Percentiles rank a stretch among this genome's conserved stretches.
These are phyloP conservation scores for Nemapogon koenigi DNA, from an alignment of 2,888 invertebrate species.

Conservation along the genomic window DNA sequence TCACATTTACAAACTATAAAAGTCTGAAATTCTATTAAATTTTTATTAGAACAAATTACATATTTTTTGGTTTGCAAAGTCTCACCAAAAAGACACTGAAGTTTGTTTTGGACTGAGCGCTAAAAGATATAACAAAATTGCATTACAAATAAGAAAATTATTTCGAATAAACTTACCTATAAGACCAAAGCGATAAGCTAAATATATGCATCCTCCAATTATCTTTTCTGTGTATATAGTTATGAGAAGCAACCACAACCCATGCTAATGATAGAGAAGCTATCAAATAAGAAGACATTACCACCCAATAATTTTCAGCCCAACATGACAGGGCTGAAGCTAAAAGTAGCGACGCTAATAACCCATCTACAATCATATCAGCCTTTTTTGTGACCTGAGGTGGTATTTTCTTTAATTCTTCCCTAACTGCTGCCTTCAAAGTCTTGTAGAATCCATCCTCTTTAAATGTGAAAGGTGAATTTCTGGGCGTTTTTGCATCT, in stretches of 20 bases:
- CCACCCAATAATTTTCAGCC: slow-evolving; percentile 24
- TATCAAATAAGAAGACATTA: slow-evolving; percentile 35
- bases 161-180: slow-evolving; percentile 45
- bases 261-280: slow-evolving; percentile 66
- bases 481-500: slow-evolving; percentile 68
- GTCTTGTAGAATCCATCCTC: slow-evolving; percentile 78
- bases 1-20: background rate
- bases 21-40: background rate
- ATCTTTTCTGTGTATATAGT: slow-evolving; percentile 77
- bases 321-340: slow-evolving; percentile 28
- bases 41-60: no score
- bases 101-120: no score
- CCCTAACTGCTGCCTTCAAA: slow-evolving; percentile 65
- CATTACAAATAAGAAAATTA: background rate
- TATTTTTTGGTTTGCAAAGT: no score
- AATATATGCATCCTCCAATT: slow-evolving; percentile 83
- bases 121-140: background rate
- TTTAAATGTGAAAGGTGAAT: slow-evolving; percentile 76
- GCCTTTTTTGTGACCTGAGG: slow-evolving; percentile 32
- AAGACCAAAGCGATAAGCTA: slow-evolving; percentile 71
- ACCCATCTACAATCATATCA: slow-evolving; percentile 37
- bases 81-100: no score
- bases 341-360: slow-evolving; percentile 34
- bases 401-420: slow-evolving; percentile 60
- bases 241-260: slow-evolving; percentile 71